Evolutionary conservation across 2,113 vertebrate genomes (phyloP).

Genomic region (Dermatemys mawii): DNA sequence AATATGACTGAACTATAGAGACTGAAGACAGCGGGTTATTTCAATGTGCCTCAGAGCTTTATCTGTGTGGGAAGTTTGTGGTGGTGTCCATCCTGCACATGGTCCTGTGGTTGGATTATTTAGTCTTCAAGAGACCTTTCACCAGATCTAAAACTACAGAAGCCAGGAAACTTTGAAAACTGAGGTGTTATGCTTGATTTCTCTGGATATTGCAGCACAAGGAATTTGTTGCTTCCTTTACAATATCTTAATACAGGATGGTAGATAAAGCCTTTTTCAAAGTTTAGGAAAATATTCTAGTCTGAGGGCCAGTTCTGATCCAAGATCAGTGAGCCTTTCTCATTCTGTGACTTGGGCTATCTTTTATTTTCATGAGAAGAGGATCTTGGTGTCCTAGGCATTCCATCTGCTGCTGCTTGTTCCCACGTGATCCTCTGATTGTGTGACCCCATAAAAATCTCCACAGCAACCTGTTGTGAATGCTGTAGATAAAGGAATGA

Average conservation of each 20-base stretch:
- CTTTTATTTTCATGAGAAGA: constrained; percentile 2
- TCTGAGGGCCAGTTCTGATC: constrained; percentile 16
- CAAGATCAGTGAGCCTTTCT: background rate
- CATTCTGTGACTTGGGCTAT: background rate
- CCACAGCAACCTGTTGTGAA: background rate
- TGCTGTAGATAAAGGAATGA: background rate
- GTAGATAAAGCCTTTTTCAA: background rate
- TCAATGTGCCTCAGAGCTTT: no score
- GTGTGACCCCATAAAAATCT: background rate
- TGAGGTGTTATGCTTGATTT: background rate
- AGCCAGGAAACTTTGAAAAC: background rate
- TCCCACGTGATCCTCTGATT: constrained; percentile 1
- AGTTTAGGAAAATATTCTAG: background rate
- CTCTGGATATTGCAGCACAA: background rate
- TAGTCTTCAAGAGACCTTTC: background rate
- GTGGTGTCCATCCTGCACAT: background rate
- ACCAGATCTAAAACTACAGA: background rate
- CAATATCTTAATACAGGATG: background rate
- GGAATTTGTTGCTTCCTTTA: background rate
- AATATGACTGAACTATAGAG: background rate
- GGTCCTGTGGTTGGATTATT: background rate
- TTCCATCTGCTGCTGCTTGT: constrained; percentile 54
- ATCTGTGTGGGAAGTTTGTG: background rate
- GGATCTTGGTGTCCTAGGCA: constrained; percentile 49
- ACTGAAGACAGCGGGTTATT: no score